Percentiles rank a stretch among this genome's conserved stretches.
phyloP scores from a whole-genome alignment of 2,113 vertebrate species.

The Talpa occidentalis region DNA sequence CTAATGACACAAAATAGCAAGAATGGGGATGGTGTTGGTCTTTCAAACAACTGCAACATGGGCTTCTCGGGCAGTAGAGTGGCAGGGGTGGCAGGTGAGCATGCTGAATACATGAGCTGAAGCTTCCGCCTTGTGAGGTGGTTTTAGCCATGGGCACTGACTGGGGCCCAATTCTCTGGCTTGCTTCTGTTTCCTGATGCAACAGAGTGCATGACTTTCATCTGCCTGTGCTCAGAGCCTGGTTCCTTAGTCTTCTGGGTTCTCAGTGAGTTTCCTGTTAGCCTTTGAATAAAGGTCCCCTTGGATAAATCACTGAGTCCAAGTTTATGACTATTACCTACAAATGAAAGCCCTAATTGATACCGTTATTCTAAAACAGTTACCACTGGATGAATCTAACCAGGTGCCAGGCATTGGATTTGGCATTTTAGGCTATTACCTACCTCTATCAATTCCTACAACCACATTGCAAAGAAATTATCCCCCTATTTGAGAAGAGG shows the following conservation, averaged over 20 bases:
- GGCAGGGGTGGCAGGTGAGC: no score
- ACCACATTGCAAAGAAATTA: background rate
- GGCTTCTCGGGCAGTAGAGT: background rate
- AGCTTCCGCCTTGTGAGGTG: accelerated
- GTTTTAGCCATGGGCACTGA: accelerated
- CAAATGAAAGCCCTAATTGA: background rate
- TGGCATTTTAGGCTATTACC: background rate
- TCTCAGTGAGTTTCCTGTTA: background rate
- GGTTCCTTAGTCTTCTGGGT: background rate
- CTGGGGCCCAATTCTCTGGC: accelerated
- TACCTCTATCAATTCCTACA: background rate
- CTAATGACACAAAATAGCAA: background rate
- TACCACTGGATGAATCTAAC: background rate
- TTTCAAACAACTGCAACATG: background rate
- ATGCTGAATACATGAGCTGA: background rate
- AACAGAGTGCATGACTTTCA: background rate
- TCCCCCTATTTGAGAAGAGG: background rate
- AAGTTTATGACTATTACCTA: background rate
- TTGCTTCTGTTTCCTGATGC: background rate
- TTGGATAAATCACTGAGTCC: background rate
- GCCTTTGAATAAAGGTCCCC: background rate
- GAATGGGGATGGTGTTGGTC: background rate
- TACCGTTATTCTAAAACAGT: background rate
- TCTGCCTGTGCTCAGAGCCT: background rate
- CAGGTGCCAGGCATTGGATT: background rate